Conservation (phyloP, 2,888 invertebrate species). For the Julus scandinavius region DNA sequence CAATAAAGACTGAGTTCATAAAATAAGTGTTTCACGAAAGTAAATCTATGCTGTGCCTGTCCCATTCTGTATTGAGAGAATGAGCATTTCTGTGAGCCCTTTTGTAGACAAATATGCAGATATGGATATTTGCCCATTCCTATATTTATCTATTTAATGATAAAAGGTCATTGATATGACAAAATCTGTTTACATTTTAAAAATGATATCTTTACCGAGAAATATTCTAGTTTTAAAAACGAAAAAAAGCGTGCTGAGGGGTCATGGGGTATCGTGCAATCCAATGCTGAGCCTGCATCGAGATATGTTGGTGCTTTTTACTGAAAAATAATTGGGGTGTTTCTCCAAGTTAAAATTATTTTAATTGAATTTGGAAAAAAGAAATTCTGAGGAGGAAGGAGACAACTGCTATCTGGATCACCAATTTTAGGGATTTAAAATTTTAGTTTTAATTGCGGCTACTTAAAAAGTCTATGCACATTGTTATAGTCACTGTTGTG, state of each 20-base stretch:
- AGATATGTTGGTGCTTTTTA: not conserved
- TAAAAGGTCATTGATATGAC: conserved; percentile 27
- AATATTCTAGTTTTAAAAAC: conserved; percentile 33
- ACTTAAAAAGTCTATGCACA: conserved; percentile 27
- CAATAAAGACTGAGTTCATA: not conserved
- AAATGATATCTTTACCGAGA: conserved; percentile 23
- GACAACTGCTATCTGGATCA: not conserved
- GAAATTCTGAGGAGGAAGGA: not conserved
- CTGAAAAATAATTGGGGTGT: not conserved
- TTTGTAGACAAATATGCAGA: conserved; percentile 33
- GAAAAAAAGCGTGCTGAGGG: conserved; percentile 5
- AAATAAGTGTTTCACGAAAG: not conserved
- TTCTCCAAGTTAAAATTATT: conserved; percentile 2
- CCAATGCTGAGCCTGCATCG: conserved; percentile 20
- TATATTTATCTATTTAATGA: conserved; percentile 33
- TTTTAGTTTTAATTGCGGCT: not conserved
- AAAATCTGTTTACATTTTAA: conserved; percentile 24
- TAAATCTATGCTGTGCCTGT: not conserved
- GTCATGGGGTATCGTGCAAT: conserved; percentile 20
- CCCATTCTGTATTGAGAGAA: not conserved
- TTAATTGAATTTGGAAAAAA: not conserved
- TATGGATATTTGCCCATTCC: conserved; percentile 27
- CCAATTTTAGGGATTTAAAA: not conserved
- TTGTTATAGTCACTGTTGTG: conserved; percentile 13
- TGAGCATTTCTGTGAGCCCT: conserved; percentile 27